phyloP scores from a whole-genome alignment of 2,888 invertebrate species.

The Diarsia rubi region DNA sequence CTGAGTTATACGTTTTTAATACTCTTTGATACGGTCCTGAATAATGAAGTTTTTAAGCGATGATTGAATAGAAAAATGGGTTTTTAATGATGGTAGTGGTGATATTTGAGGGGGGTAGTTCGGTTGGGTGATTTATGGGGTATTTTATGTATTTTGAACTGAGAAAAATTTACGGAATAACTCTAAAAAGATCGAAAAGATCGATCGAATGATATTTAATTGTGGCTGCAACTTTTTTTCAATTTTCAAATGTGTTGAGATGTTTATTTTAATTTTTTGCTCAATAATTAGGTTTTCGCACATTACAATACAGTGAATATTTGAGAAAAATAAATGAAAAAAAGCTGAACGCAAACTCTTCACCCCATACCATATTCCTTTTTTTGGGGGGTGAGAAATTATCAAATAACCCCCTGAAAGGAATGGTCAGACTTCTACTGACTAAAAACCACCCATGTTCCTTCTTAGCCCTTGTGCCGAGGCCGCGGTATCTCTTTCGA shows the following conservation, averaged over 20 bases:
- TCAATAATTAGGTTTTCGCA: neutral
- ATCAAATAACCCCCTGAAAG: too few species aligned
- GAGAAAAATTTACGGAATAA: neutral
- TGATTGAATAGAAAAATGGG: constrained; percentile 80
- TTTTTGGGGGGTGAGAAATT: too few species aligned
- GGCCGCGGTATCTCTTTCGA: too few species aligned
- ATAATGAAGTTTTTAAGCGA: constrained; percentile 84
- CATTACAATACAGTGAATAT: neutral
- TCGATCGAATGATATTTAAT: too few species aligned
- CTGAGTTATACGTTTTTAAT: constrained; percentile 87
- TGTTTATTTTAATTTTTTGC: neutral
- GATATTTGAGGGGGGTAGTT: constrained; percentile 36
- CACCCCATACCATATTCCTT: too few species aligned
- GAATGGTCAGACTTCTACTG: too few species aligned
- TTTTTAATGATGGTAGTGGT: constrained; percentile 59
- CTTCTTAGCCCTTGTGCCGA: too few species aligned
- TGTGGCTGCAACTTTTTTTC: too few species aligned
- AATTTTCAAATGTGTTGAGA: neutral
- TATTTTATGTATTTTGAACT: neutral
- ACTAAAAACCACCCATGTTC: too few species aligned
- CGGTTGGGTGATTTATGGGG: constrained; percentile 23
- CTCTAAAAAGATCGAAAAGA: too few species aligned
- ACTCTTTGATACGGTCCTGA: constrained; percentile 78
- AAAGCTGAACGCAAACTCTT: neutral
- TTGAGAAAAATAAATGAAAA: neutral